Evolutionary conservation across 2,888 invertebrate species (phyloP).

Genomic region (Neoitamus cyanurus): DNA sequence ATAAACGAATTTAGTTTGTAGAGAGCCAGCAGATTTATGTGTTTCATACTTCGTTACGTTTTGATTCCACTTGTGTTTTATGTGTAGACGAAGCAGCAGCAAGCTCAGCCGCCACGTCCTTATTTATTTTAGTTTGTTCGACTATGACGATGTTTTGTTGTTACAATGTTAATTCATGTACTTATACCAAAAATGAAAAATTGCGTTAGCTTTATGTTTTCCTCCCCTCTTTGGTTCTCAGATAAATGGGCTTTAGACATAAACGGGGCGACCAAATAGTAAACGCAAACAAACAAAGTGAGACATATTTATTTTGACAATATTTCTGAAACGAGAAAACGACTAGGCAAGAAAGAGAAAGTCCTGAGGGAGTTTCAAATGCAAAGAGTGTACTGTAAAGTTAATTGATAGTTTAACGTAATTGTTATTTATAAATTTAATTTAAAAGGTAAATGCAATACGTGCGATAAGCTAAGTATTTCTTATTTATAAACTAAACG

Average conservation of each 20-base stretch:
- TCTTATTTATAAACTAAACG: conserved; percentile 25
- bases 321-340: conserved; percentile 27
- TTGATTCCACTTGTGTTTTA: not conserved
- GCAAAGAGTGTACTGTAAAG: conserved; percentile 28
- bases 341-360: not conserved
- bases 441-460: conserved; percentile 22
- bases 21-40: not conserved
- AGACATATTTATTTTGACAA: conserved; percentile 38
- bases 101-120: not conserved
- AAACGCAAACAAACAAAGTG: conserved; percentile 10
- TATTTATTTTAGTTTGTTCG: conserved; percentile 19
- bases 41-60: not conserved
- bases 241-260: conserved; percentile 12
- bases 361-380: not conserved
- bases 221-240: not conserved
- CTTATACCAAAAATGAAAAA: conserved; percentile 36
- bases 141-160: conserved; percentile 6
- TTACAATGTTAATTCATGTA: conserved; percentile 22
- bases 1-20: conserved; percentile 17
- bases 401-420: conserved; percentile 19
- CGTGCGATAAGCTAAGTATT: conserved; percentile 14
- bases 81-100: not conserved
- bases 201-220: conserved; percentile 23
- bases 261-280: conserved; percentile 6
- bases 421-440: conserved; percentile 28